Percentiles rank a stretch among this genome's conserved stretches.
These are phyloP conservation scores for Drosophila kanekoi DNA, from an alignment of 2,888 invertebrate genomes.

Conservation along the genomic window DNA sequence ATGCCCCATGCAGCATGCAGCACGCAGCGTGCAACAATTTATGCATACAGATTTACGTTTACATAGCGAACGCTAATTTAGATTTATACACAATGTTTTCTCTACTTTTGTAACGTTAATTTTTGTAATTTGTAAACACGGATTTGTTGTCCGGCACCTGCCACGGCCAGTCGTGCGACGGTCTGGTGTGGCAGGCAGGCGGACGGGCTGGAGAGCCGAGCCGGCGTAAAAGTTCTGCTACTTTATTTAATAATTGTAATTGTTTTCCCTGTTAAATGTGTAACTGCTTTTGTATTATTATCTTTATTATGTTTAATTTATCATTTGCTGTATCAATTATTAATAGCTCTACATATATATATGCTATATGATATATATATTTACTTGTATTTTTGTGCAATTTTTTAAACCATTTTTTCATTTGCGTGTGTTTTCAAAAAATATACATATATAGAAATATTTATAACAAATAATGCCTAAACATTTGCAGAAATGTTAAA, in stretches of 20 bases:
- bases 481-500: conserved; percentile 57
- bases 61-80: conserved; percentile 46
- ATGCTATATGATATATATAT: conserved; percentile 45
- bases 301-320: conserved; percentile 76
- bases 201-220: too few species aligned
- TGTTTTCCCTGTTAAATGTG: conserved; percentile 68
- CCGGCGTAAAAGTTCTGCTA: conserved; percentile 1
- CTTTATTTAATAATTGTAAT: conserved; percentile 61
- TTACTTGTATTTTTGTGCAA: conserved; percentile 77
- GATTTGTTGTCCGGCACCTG: not conserved
- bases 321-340: conserved; percentile 55
- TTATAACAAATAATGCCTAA: conserved; percentile 47
- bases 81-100: conserved; percentile 67
- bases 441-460: conserved; percentile 55
- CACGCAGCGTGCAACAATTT: conserved; percentile 5
- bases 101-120: conserved; percentile 37
- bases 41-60: conserved; percentile 32
- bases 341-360: conserved; percentile 34
- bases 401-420: conserved; percentile 76
- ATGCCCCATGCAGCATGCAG: conserved; percentile 16
- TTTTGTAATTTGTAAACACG: conserved; percentile 20
- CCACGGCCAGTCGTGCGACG: conserved; percentile 2
- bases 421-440: conserved; percentile 70
- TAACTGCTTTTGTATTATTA: conserved; percentile 79
- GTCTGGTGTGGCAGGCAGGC: too few species aligned